Evolutionary conservation across 2,113 vertebrate genomes (phyloP), one percentile per base, ranked within the genome.

Genomic region (human (Homo sapiens)): DNA sequence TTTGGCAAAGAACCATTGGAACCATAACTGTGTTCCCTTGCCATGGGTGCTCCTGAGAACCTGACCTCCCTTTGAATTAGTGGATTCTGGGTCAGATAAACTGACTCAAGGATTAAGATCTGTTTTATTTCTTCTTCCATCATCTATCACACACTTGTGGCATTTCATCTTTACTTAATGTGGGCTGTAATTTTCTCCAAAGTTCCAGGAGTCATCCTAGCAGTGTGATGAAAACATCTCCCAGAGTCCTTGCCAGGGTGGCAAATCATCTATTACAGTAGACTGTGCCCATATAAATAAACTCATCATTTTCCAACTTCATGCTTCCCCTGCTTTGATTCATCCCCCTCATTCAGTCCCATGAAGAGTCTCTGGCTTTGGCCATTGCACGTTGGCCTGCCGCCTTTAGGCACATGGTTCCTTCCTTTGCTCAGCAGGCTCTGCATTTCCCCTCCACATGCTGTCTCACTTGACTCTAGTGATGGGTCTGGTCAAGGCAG

Each of bases 51-150:
- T 48, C 78, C 30, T 73, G 40, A 40, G 76, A 86, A 57, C 30
- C 20, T 25, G 50, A 35, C 27, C 59, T 40, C 57, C 72, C 32
- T n/a, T 93, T 90, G 76, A 52, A 76, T 93, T 89, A 64, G 61
- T 89, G 55, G 10, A 16, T 76, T 83, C 48, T 70, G 57, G 70
- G 78, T 32, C 25, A 91, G 82, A 75, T 64, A 96, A 50, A 55
- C 55, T 76, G 48, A 52, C 72, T 70, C 23, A 50, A 48, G 78
- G 35, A 48, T 55, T 73, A n/a, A 48, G 78, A 68, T 89, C 61
- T 79, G 55, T 73, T 86, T 91, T 38, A 48, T 70, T 32, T 40
- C 25, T 45, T 80, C 48, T 80, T 73, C 66, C 23, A 32, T 52
- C 16, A n/a, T 55, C 32, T 85, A 59, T 85, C 64, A 70, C 40